A percentile compares a stretch with the other conserved stretches of the same genome.
These are phyloP conservation scores for Glomeris marginata DNA, from an alignment of 2,888 invertebrate species.

Conservation along the genomic window DNA sequence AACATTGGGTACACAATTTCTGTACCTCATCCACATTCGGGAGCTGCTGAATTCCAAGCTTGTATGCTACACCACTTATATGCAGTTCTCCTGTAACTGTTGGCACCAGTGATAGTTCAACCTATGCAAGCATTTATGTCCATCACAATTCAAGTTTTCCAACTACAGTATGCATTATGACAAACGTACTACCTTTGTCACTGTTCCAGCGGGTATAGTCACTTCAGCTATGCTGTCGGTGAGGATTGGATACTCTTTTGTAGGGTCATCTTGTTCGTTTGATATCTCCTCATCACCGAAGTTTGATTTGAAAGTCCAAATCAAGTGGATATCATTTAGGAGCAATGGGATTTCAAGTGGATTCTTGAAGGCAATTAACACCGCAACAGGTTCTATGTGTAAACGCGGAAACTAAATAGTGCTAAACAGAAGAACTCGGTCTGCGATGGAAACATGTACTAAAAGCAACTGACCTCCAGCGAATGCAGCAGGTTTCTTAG, in stretches of 20 bases:
- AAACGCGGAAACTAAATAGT: slow-evolving; percentile 19
- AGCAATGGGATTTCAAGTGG: slow-evolving; percentile 55
- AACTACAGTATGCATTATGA: too few relatives aligned
- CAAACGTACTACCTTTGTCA: too few relatives aligned
- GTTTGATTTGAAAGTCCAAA: slow-evolving; percentile 49
- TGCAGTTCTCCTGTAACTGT: slow-evolving; percentile 53
- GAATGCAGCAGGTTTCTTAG: slow-evolving; percentile 22
- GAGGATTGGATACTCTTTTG: neutral
- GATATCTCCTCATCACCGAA: slow-evolving; percentile 25
- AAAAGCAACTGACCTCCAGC: neutral
- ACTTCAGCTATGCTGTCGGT: too few relatives aligned
- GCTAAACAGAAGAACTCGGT: neutral
- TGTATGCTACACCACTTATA: slow-evolving; percentile 56
- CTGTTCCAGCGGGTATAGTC: too few relatives aligned
- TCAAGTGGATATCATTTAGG: slow-evolving; percentile 50
- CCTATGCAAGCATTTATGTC: slow-evolving; percentile 22
- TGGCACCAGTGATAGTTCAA: slow-evolving; percentile 57
- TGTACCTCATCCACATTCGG: slow-evolving; percentile 5
- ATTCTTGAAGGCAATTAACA: slow-evolving; percentile 59
- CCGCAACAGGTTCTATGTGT: slow-evolving; percentile 55
- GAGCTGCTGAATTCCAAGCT: slow-evolving; percentile 30
- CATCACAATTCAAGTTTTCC: neutral
- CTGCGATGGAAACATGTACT: neutral
- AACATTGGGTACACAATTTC: too few relatives aligned
- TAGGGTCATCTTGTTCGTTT: slow-evolving; percentile 20